Percentiles rank a stretch among this genome's conserved stretches.
phyloP scores from a whole-genome alignment of 1,140 invertebrate genomes.

The Helicoverpa armigera region DNA sequence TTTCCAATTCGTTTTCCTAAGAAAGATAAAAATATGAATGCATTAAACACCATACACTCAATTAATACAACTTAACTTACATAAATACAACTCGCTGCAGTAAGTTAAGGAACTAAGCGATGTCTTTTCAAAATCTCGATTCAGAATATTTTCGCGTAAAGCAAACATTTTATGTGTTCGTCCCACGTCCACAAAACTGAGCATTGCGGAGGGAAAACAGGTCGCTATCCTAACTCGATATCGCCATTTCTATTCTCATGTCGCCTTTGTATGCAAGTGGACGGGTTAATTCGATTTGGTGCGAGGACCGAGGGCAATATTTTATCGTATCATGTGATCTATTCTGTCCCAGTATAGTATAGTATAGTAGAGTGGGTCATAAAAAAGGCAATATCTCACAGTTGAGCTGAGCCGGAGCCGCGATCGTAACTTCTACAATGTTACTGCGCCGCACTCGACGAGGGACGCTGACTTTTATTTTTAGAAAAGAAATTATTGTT shows the following conservation, averaged over 20 bases:
- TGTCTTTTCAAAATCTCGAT: slow-evolving; percentile 38
- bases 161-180: slow-evolving; percentile 56
- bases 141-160: slow-evolving; percentile 45
- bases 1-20: no score
- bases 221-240: slow-evolving; percentile 74
- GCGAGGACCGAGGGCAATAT: slow-evolving; percentile 79
- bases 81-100: neutral
- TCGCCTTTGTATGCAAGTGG: slow-evolving; percentile 84
- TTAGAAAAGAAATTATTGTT: slow-evolving; percentile 67
- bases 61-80: neutral
- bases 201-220: slow-evolving; percentile 70
- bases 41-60: neutral
- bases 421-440: slow-evolving; percentile 84
- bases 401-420: slow-evolving; percentile 79
- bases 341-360: slow-evolving; percentile 84
- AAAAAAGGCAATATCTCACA: slow-evolving; percentile 86
- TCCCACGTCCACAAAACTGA: slow-evolving; percentile 59
- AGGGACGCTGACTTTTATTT: slow-evolving; percentile 68
- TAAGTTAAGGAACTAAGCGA: neutral
- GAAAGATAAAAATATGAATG: no score
- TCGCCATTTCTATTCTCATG: slow-evolving; percentile 80
- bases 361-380: slow-evolving; percentile 85
- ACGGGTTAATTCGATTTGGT: slow-evolving; percentile 85
- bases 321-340: slow-evolving; percentile 86
- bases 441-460: slow-evolving; percentile 74